A percentile compares a stretch with the other conserved stretches of the same genome.
Evolutionary conservation across 1,140 invertebrate species (phyloP).

Genomic region (Araneus ventricosus): DNA sequence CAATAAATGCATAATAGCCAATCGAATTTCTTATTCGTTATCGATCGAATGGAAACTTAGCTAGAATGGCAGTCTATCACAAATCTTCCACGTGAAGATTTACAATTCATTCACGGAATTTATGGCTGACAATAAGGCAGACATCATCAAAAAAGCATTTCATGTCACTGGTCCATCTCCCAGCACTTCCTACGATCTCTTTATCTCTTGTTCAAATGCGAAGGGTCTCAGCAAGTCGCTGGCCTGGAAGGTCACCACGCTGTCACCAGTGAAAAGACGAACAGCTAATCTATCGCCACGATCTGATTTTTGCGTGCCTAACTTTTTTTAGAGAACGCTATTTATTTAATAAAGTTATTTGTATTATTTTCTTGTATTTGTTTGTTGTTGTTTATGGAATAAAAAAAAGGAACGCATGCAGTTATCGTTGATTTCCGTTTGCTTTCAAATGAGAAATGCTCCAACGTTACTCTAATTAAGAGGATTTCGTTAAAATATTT

Average conservation of each 20-base stretch:
- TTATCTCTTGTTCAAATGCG: conserved; percentile 62
- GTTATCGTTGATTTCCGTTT: too few species aligned
- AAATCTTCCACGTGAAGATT: conserved; percentile 90
- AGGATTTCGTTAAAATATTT: too few species aligned
- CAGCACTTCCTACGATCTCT: conserved; percentile 24
- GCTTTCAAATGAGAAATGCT: too few species aligned
- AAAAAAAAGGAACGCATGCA: too few species aligned
- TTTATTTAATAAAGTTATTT: too few species aligned
- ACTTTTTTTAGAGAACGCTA: too few species aligned
- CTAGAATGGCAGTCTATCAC: conserved; percentile 89
- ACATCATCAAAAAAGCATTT: conserved; percentile 72
- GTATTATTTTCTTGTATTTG: too few species aligned
- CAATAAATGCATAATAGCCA: conserved; percentile 76
- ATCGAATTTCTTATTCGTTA: conserved; percentile 80
- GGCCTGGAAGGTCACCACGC: neutral
- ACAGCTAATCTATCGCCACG: conserved; percentile 84
- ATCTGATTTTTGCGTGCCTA: too few species aligned
- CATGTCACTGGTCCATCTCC: neutral
- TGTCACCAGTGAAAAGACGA: conserved; percentile 79
- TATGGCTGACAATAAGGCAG: conserved; percentile 71
- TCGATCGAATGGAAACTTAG: conserved; percentile 88
- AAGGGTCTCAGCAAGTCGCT: conserved; percentile 64
- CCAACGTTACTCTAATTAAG: too few species aligned
- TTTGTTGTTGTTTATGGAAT: too few species aligned
- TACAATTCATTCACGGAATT: conserved; percentile 81